phyloP scores from a whole-genome alignment of 2,888 invertebrate genomes.

The Diaprepes abbreviatus region DNA sequence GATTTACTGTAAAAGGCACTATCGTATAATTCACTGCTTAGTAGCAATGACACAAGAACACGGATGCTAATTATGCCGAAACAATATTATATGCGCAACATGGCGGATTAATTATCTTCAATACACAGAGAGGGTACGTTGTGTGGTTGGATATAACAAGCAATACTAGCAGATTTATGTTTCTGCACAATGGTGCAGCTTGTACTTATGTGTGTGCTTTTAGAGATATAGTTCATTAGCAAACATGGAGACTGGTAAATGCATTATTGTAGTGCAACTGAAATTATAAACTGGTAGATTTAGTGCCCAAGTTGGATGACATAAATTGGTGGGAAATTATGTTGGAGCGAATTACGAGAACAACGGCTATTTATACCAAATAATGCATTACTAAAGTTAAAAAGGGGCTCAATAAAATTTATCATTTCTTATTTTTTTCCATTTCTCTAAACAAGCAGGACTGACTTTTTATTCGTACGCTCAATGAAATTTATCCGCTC shows the following conservation, averaged over 20 bases:
- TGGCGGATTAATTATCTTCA: constrained; percentile 67
- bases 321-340: constrained; percentile 10
- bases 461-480: too few species aligned
- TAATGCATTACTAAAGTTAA: too few species aligned
- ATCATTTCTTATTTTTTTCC: too few species aligned
- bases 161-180: constrained; percentile 58
- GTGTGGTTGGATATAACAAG: constrained; percentile 56
- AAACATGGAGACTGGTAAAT: constrained; percentile 45
- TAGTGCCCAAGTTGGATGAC: constrained; percentile 8
- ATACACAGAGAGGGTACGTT: constrained; percentile 64
- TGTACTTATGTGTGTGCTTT: constrained; percentile 46
- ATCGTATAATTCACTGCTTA: constrained; percentile 45
- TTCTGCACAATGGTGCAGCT: constrained; percentile 47
- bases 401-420: too few species aligned
- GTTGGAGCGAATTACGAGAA: background rate
- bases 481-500: too few species aligned
- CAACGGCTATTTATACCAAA: background rate
- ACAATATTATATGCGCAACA: constrained; percentile 67
- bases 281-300: constrained; percentile 38
- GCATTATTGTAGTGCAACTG: constrained; percentile 40
- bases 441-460: too few species aligned
- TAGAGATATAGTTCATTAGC: constrained; percentile 50
- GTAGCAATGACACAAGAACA: constrained; percentile 60
- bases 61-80: constrained; percentile 67
- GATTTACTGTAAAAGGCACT: constrained; percentile 41